Evolutionary conservation across 2,888 invertebrate species (phyloP), one percentile per base, ranked within the genome.

Genomic region (Syritta pipiens): DNA sequence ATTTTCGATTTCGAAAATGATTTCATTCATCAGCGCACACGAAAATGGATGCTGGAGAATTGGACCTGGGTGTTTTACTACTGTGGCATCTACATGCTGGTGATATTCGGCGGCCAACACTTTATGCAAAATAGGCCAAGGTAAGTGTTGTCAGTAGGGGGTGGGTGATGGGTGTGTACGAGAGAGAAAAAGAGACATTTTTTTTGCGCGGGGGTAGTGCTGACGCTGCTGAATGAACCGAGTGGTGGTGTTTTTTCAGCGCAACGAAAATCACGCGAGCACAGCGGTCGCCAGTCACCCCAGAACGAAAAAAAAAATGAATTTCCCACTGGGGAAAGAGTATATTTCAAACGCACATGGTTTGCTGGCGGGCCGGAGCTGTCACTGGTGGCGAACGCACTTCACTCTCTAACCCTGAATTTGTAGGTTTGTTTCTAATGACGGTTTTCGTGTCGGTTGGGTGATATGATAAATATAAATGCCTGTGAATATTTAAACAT

Each of bases 1-100:
- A 93, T 97, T 87, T 97, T 99, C 90, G 95, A 96, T 86, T 98
- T 98, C 87, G 99, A 99, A 90, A 94, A 95, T 87, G 94, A 96
- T 87, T 99, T 98, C 89, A 95, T 96, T 86, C 96, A 97, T 86
- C 92, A 94, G 85, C 93, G 94, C 84, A 95, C 96, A 84, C 93
- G 95, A 87, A 93, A 93, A 90, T 98, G 98, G 97, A 98, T 99
- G 97, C 93, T 94, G 83, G 93, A 95, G 85, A 96, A 99, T 89
- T 99, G 99, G 99, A 96, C 96, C 68, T 93, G 95, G 86, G 95
- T 96, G 63, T 96, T 97, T 89, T 96, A 97, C 83, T 91, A 90
- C 63, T 92, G 95, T 82, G 96, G 95, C 82, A 91, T 95, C 83
- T 99, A 99, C 89, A 96, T 99, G 93, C 92, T 96, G 81, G 91